phyloP scores from a whole-genome alignment of 2,888 invertebrate species.

The Cephus sareptanus region DNA sequence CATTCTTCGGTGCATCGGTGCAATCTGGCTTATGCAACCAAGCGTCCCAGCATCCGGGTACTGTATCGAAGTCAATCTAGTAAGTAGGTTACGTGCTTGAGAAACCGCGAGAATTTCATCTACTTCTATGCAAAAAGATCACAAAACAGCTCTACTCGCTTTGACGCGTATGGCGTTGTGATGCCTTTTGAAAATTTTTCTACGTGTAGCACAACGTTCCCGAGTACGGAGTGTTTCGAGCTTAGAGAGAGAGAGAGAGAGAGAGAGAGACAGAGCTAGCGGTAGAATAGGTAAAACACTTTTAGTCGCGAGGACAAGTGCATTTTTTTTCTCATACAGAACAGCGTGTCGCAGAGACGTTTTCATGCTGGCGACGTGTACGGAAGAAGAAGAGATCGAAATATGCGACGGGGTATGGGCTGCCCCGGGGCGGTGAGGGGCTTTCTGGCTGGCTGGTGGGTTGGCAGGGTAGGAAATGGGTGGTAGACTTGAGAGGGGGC shows the following conservation, averaged over 20 bases:
- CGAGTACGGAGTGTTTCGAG: constrained; percentile 15
- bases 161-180: not conserved
- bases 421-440: constrained; percentile 16
- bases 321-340: constrained; percentile 43
- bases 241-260: too few relatives aligned
- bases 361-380: constrained; percentile 37
- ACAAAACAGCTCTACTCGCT: not conserved
- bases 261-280: not conserved
- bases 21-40: not conserved
- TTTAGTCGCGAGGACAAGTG: constrained; percentile 20
- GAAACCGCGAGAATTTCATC: not conserved
- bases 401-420: constrained; percentile 19
- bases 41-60: not conserved
- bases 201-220: constrained; percentile 47
- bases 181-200: constrained; percentile 27
- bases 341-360: constrained; percentile 25
- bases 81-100: not conserved
- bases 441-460: constrained; percentile 2
- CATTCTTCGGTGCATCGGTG: too few relatives aligned
- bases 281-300: not conserved
- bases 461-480: not conserved
- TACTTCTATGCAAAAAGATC: not conserved
- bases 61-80: not conserved
- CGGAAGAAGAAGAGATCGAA: constrained; percentile 18
- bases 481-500: not conserved